Conservation (phyloP, 2,113 vertebrate species). For the Heloderma charlesbogerti region DNA sequence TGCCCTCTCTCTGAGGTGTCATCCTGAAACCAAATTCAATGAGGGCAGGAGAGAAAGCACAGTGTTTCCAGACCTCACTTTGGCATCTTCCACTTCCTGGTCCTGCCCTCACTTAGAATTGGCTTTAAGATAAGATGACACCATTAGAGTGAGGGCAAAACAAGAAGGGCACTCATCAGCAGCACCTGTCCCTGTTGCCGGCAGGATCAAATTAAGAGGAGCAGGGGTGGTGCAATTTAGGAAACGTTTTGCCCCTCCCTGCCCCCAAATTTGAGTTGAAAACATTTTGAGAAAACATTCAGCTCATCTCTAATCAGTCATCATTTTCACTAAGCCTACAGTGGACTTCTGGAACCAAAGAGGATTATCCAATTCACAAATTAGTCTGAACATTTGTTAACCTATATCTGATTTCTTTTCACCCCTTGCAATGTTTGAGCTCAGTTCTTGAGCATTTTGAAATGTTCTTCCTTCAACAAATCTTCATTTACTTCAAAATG, state of each 20-base stretch:
- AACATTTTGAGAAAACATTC: neutral
- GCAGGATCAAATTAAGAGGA: neutral
- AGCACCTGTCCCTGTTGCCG: no score
- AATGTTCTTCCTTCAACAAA: neutral
- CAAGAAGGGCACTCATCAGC: no score
- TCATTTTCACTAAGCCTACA: neutral
- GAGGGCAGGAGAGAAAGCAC: neutral
- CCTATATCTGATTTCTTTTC: neutral
- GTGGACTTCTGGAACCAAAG: neutral
- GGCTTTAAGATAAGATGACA: neutral
- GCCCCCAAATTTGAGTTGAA: neutral
- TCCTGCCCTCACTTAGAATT: neutral
- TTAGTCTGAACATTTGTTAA: neutral
- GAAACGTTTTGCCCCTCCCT: neutral
- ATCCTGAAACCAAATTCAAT: neutral
- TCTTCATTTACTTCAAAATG: neutral
- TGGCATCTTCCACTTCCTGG: neutral
- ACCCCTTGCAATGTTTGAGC: neutral
- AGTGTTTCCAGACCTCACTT: neutral
- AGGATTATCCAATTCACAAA: neutral
- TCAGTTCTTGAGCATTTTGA: no score
- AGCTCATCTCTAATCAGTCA: no score
- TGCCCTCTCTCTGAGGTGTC: neutral
- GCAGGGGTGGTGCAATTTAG: neutral
- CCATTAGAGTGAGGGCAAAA: no score